A percentile compares a stretch with the other conserved stretches of the same genome.
These are phyloP conservation scores for Coreius guichenoti DNA, from an alignment of 2,797 vertebrate genomes.

Conservation along the genomic window DNA sequence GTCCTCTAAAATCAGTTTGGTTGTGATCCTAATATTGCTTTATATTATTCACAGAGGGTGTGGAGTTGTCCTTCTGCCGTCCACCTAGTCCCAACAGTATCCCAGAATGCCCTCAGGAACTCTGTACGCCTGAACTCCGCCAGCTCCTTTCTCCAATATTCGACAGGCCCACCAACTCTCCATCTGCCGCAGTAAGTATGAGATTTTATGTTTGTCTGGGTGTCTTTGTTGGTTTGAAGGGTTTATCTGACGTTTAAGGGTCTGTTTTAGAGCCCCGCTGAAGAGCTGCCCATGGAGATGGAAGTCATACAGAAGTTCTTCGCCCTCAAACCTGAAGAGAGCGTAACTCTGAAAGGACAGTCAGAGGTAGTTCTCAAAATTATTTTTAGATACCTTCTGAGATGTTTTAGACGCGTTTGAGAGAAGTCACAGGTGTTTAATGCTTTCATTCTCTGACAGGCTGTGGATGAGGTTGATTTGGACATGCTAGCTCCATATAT, in stretches of 20 bases:
- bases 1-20: neutral
- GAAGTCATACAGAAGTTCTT: conserved; percentile 78
- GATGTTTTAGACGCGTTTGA: neutral
- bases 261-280: conserved; percentile 60
- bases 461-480: conserved; percentile 77
- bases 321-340: conserved; percentile 66
- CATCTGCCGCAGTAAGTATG: neutral
- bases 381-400: neutral
- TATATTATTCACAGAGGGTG: conserved; percentile 57
- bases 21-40: neutral
- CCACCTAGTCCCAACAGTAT: conserved; percentile 62
- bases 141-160: conserved; percentile 86
- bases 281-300: conserved; percentile 67
- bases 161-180: conserved; percentile 58
- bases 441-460: conserved; percentile 56
- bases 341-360: conserved; percentile 55
- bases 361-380: conserved; percentile 59
- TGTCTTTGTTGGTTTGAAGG: neutral
- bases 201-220: neutral
- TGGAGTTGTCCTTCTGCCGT: conserved; percentile 68
- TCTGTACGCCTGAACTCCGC: conserved; percentile 82
- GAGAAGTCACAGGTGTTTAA: neutral
- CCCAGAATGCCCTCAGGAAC: conserved; percentile 78
- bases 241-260: neutral
- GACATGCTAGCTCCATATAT: conserved; percentile 91